Percentiles rank a stretch among this genome's conserved stretches.
phyloP scores from a whole-genome alignment of 1,140 invertebrate genomes.

The Sinonovacula constricta region DNA sequence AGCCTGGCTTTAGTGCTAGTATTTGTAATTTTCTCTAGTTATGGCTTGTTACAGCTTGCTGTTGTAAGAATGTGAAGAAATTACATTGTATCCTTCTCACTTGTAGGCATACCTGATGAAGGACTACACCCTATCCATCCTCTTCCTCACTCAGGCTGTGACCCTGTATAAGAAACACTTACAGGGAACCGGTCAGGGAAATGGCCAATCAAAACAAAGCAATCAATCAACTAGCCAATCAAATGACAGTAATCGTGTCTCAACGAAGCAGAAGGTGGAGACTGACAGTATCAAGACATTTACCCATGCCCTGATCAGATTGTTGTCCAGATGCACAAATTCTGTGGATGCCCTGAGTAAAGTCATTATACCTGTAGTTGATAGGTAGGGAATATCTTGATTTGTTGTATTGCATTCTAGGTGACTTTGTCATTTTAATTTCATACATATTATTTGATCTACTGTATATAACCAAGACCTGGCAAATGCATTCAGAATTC shows the following conservation, averaged over 20 bases:
- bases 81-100: background rate
- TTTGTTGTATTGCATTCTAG: too few species aligned
- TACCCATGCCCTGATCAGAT: constrained; percentile 39
- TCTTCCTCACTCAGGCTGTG: constrained; percentile 69
- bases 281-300: constrained; percentile 37
- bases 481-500: too few species aligned
- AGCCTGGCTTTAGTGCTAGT: background rate
- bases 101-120: constrained; percentile 75
- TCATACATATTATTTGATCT: too few species aligned
- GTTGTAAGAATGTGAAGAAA: background rate
- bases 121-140: constrained; percentile 71
- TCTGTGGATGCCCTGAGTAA: background rate
- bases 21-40: background rate
- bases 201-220: too few species aligned
- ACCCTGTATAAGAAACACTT: too few species aligned
- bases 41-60: background rate
- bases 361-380: background rate
- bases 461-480: too few species aligned
- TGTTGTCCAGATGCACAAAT: constrained; percentile 40
- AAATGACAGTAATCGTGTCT: too few species aligned
- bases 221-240: too few species aligned
- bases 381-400: background rate
- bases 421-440: too few species aligned
- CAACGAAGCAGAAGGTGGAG: too few species aligned
- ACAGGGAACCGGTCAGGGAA: too few species aligned